Conservation (phyloP, 2,797 vertebrate species). For the Sorex maritimensis region DNA sequence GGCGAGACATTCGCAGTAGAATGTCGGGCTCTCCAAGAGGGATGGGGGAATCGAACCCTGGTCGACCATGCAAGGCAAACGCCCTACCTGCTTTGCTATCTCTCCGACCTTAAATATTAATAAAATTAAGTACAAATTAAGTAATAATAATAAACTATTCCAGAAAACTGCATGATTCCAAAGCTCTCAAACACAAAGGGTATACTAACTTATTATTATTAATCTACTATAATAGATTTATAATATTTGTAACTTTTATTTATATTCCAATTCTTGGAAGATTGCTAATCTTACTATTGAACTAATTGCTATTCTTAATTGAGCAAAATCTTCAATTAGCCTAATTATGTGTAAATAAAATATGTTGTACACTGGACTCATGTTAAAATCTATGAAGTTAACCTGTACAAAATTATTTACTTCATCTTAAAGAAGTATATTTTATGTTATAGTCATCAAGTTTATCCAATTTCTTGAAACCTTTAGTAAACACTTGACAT, state of each 20-base stretch:
- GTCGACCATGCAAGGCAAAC: no score
- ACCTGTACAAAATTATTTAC: slow-evolving; percentile 40
- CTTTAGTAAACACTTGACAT: background rate
- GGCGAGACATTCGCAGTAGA: no score
- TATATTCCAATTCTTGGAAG: slow-evolving; percentile 41
- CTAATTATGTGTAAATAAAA: slow-evolving; percentile 18
- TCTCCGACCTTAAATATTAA: no score
- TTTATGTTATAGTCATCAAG: background rate
- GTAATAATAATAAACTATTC: background rate
- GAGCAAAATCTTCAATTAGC: slow-evolving; percentile 48
- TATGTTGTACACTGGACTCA: background rate
- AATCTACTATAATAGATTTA: slow-evolving; percentile 32
- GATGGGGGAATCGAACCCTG: no score
- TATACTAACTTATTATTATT: background rate
- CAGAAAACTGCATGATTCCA: background rate
- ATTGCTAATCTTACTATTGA: slow-evolving; percentile 23
- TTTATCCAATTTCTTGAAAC: background rate
- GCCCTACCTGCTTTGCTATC: no score
- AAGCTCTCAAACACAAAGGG: slow-evolving; percentile 22
- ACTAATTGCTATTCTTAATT: slow-evolving; percentile 58
- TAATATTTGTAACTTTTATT: slow-evolving; percentile 2
- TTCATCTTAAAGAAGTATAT: background rate
- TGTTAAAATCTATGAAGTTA: slow-evolving; percentile 48
- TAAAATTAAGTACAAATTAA: no score
- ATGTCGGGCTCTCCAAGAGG: no score